These are phyloP conservation scores for Percina caprodes DNA, from an alignment of 2,113 vertebrate species.

Conservation along the genomic window DNA sequence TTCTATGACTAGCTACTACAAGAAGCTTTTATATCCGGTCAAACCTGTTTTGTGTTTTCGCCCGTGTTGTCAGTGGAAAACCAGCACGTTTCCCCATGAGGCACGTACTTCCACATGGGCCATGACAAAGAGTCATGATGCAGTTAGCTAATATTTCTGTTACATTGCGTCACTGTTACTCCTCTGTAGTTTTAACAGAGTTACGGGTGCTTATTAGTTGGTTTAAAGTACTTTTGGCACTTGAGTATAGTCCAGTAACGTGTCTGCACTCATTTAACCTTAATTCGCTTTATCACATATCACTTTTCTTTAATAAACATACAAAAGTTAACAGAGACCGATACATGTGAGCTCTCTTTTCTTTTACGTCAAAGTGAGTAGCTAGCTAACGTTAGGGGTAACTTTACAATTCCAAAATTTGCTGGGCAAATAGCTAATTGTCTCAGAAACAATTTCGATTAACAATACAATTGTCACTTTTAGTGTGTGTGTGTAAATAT, in stretches of 20 bases:
- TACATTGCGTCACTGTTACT: background rate
- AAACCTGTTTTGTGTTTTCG: slow-evolving; percentile 11
- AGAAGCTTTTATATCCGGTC: background rate
- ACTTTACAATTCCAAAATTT: too few species aligned
- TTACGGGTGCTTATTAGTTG: background rate
- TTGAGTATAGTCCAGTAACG: background rate
- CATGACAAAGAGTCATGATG: background rate
- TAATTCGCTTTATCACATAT: background rate
- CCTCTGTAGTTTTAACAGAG: background rate
- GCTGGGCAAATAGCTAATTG: too few species aligned
- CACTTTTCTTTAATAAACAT: background rate
- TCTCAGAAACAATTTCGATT: too few species aligned
- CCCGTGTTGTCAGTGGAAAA: background rate
- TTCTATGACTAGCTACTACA: background rate
- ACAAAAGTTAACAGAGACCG: background rate
- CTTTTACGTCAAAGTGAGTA: background rate
- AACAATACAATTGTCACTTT: too few species aligned
- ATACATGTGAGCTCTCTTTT: background rate
- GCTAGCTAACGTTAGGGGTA: too few species aligned
- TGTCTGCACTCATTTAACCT: background rate
- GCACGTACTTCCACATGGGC: slow-evolving; percentile 1
- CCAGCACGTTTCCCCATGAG: background rate
- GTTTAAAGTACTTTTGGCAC: background rate
- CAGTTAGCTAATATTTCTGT: background rate
- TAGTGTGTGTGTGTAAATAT: too few species aligned